These are phyloP conservation scores for Leptodactylus fuscus DNA, from an alignment of 2,113 vertebrate genomes.

Conservation along the genomic window DNA sequence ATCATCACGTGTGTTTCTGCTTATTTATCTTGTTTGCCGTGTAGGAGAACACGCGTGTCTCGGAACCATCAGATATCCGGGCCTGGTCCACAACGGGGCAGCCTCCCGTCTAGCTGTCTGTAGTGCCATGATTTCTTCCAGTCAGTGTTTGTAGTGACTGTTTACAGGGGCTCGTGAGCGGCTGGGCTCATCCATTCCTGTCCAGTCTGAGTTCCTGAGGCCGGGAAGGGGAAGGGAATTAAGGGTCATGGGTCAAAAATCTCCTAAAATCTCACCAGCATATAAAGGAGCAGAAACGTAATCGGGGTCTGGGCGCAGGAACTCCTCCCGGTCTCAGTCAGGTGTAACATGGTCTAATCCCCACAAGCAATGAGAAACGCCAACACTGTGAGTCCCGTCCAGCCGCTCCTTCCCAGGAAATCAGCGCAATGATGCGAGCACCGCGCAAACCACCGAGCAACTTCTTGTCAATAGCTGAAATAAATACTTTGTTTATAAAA, in stretches of 20 bases:
- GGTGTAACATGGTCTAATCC: neutral
- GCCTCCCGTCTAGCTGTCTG: neutral
- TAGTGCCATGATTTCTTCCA: neutral
- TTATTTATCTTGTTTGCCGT: conserved; percentile 11
- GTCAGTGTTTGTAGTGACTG: neutral
- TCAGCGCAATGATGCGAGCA: conserved; percentile 32
- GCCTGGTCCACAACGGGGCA: neutral
- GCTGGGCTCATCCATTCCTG: neutral
- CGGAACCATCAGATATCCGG: neutral
- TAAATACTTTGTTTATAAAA: conserved; percentile 64
- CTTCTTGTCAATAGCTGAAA: conserved; percentile 64
- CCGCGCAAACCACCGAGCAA: conserved; percentile 34
- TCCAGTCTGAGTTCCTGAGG: neutral
- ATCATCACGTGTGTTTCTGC: neutral
- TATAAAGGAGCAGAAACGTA: neutral
- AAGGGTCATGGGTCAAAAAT: neutral
- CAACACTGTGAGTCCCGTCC: conserved; percentile 35
- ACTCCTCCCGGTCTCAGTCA: neutral
- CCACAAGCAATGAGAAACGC: conserved; percentile 25
- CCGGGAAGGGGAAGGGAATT: neutral
- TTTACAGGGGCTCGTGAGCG: conserved; percentile 2
- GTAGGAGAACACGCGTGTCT: neutral
- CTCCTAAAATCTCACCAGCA: conserved; percentile 32
- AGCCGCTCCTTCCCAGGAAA: conserved; percentile 5
- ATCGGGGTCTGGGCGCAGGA: neutral